phyloP scores from a whole-genome alignment of 2,888 invertebrate genomes.

The Ophioninae sp. region DNA sequence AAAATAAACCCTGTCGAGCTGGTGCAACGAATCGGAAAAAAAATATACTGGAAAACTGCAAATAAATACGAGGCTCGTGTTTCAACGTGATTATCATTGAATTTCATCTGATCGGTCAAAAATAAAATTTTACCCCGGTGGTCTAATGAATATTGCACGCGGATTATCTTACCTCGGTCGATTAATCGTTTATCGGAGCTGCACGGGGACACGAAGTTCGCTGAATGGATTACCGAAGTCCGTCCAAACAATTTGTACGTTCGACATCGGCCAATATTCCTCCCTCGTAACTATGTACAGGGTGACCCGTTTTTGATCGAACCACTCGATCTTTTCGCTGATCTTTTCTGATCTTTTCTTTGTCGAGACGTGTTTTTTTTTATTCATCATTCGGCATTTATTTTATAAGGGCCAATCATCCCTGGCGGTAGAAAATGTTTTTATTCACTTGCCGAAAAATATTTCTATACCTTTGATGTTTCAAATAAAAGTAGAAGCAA shows the following conservation, averaged over 20 bases:
- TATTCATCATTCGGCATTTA: no score
- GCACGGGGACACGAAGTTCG: conserved; percentile 38
- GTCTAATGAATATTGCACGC: conserved; percentile 9
- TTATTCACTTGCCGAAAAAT: no score
- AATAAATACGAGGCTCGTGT: neutral
- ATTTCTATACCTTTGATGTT: no score
- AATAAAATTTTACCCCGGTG: neutral
- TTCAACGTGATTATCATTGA: neutral
- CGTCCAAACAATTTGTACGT: conserved; percentile 54
- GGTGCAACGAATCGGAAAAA: neutral
- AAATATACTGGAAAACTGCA: neutral
- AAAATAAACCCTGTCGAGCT: neutral
- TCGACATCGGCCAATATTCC: conserved; percentile 51
- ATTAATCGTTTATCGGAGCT: conserved; percentile 52
- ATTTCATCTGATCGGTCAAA: neutral
- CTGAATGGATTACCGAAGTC: conserved; percentile 43
- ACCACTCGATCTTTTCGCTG: no score
- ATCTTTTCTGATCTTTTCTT: no score
- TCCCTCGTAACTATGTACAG: conserved; percentile 5
- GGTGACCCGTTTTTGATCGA: neutral
- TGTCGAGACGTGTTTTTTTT: no score
- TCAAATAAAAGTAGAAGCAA: no score
- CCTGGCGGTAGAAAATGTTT: no score
- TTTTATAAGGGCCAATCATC: no score
- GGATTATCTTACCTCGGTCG: conserved; percentile 17